phyloP scores from a whole-genome alignment of 2,888 invertebrate species.

The Drosophila planitibia region DNA sequence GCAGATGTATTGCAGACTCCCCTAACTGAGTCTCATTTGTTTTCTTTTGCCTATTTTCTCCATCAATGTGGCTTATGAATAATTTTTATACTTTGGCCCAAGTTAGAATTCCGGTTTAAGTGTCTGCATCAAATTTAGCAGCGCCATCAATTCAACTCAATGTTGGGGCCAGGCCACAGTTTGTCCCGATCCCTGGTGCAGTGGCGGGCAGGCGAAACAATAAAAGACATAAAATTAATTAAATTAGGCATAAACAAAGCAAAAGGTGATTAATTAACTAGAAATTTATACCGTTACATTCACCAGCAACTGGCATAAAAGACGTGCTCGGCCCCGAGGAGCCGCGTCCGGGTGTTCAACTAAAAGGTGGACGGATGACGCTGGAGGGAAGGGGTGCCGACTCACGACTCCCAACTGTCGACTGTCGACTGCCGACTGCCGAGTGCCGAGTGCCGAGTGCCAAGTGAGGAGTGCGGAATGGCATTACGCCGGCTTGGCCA shows the following conservation, averaged over 20 bases:
- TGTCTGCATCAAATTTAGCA: conserved; percentile 17
- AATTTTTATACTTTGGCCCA: conserved; percentile 4
- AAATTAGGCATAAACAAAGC: conserved; percentile 72
- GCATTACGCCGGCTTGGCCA: conserved; percentile 21
- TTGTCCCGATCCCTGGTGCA: conserved; percentile 3
- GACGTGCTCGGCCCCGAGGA: conserved; percentile 42
- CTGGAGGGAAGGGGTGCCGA: neutral
- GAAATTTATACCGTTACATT: conserved; percentile 66
- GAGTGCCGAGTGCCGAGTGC: neutral
- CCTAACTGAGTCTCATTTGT: neutral
- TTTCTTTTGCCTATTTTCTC: neutral
- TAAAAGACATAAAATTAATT: conserved; percentile 71
- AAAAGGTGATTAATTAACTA: conserved; percentile 71
- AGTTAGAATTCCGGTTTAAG: conserved; percentile 9
- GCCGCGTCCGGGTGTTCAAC: conserved; percentile 1
- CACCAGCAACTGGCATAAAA: conserved; percentile 43
- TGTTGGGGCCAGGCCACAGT: neutral
- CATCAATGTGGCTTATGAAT: conserved; percentile 10
- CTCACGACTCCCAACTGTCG: neutral
- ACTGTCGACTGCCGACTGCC: neutral
- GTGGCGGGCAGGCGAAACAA: conserved; percentile 38
- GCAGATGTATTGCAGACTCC: neutral
- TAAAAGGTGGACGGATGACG: conserved; percentile 5
- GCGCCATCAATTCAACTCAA: conserved; percentile 14
- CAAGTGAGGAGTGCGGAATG: neutral